Conservation (phyloP, 2,797 vertebrate species). For the Silurus lanzhouensis region DNA sequence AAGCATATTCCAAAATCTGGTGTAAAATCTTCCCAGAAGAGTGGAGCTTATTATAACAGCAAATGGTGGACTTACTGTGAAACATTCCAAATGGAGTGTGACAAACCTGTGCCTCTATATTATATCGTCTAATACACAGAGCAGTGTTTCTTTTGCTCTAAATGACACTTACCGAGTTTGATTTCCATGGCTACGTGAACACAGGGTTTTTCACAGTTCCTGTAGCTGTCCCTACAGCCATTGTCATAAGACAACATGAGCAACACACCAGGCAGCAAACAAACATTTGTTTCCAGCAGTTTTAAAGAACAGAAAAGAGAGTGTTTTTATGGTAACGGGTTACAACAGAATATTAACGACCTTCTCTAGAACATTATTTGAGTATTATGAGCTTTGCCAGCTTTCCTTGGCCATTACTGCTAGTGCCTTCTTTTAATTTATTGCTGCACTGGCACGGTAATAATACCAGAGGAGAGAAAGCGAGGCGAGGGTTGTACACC, state of each 20-base stretch:
- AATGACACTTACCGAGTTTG: neutral
- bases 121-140: neutral
- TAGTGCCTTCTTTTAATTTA: neutral
- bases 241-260: neutral
- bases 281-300: neutral
- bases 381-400: neutral
- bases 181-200: neutral
- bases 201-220: neutral
- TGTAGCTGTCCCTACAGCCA: neutral
- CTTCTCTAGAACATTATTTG: neutral
- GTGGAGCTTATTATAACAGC: too few species aligned
- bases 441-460: slow-evolving; percentile 13
- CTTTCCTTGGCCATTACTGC: neutral
- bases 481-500: neutral
- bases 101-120: too few species aligned
- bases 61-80: too few species aligned
- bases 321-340: neutral
- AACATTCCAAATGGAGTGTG: too few species aligned
- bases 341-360: neutral
- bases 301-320: neutral
- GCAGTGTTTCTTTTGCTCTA: neutral
- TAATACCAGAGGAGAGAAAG: slow-evolving; percentile 24
- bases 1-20: too few species aligned
- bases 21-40: too few species aligned
- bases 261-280: neutral